A percentile compares a stretch with the other conserved stretches of the same genome.
phyloP scores from a whole-genome alignment of 1,140 invertebrate species.

The Alviniconcha marisindica region DNA sequence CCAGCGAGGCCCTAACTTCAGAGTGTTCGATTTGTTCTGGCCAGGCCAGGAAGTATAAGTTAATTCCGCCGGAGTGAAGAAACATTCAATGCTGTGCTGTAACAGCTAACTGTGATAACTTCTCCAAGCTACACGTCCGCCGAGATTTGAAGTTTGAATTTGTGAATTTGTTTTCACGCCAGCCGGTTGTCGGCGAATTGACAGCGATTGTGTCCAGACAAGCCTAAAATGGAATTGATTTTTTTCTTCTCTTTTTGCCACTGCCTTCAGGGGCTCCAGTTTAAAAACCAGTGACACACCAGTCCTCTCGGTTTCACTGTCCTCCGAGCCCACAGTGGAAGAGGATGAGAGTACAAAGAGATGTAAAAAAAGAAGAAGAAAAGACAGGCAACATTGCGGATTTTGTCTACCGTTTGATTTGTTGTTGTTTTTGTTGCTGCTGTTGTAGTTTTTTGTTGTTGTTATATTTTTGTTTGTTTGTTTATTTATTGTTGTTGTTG shows the following conservation, averaged over 20 bases:
- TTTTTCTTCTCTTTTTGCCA: not conserved
- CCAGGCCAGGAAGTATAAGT: constrained; percentile 10
- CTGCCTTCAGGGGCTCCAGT: not conserved
- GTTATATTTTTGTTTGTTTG: too few relatives aligned
- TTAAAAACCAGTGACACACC: too few relatives aligned
- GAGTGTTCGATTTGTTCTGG: constrained; percentile 9
- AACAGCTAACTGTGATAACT: not conserved
- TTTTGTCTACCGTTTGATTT: too few relatives aligned
- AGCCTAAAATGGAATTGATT: constrained; percentile 32
- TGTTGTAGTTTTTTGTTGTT: too few relatives aligned
- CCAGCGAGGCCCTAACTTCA: not conserved
- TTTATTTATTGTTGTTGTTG: too few relatives aligned
- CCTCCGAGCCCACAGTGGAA: not conserved
- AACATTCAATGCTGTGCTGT: not conserved
- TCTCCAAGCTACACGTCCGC: not conserved
- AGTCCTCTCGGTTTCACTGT: too few relatives aligned
- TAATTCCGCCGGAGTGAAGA: constrained; percentile 22
- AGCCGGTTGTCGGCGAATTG: constrained; percentile 4
- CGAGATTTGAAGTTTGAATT: constrained; percentile 25
- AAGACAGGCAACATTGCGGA: too few relatives aligned
- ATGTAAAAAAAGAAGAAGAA: not conserved
- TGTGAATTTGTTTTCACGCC: constrained; percentile 31
- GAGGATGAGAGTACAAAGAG: not conserved
- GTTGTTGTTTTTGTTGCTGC: too few relatives aligned
- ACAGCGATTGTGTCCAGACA: constrained; percentile 26